Evolutionary conservation across 2,888 invertebrate genomes (phyloP), one percentile per base, ranked within the genome.

Genomic region (Habroteleia sp.): DNA sequence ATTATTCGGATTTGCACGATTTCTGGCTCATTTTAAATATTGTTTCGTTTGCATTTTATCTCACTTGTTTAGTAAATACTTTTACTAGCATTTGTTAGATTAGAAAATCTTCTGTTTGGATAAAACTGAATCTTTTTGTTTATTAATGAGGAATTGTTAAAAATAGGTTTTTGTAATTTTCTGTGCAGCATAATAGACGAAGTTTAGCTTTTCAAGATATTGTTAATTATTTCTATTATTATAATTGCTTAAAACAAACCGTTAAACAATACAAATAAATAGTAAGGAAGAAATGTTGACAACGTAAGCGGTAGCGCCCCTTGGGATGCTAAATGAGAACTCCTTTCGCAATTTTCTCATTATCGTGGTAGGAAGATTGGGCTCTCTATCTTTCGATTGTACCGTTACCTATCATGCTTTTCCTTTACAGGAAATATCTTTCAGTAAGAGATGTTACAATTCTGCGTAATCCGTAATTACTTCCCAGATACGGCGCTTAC

Each of bases 311-410:
- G 5, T 10, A 14, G 7, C 41, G 35, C 11, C 25, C 14, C 27
- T 7, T 25, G 8, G 41, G 17, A 14, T 16, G 41, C 50, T 23
- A 50, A 41, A 62, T 48, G 66, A 72, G 73, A 75, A 42, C 46
- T 73, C 37, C 44, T 78, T 80, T 82, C 82, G 78, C 79, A 79
- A 79, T 82, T 79, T 82, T 80, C 79, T 81, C 81, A 78, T 81
- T 78, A 80, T 75, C 75, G 65, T 63, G 79, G 69, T 79, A 77
- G 78, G 76, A 77, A 74, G 62, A 73, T 66, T 72, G 48, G 50
- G 2, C 33, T 42, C 25, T 54, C 20, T 27, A 39, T 58, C 39
- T 48, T 63, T 60, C 33, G 50, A 65, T 66, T 73, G 73, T 52
- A 60, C 10, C 66, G 23, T 66, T 42, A 58, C 65, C 50, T 73